phyloP scores from a whole-genome alignment of 2,888 invertebrate species.

The Emesis castigata region DNA sequence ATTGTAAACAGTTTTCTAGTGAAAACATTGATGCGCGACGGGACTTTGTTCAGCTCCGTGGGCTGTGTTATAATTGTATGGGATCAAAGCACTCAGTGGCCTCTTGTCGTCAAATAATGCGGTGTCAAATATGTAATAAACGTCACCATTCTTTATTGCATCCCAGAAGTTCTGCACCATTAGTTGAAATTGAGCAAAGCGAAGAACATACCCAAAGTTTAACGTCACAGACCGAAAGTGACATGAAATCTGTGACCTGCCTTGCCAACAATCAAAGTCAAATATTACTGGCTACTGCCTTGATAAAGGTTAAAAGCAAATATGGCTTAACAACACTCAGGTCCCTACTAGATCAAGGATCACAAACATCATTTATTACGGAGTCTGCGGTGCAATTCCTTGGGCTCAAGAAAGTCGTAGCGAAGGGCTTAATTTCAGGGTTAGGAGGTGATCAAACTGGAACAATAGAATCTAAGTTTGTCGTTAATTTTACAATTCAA shows the following conservation, averaged over 20 bases:
- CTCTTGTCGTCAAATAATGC: slow-evolving; percentile 36
- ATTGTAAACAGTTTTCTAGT: slow-evolving; percentile 58
- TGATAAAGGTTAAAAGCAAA: slow-evolving; percentile 42
- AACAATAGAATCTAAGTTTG: slow-evolving; percentile 1
- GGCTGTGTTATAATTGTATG: slow-evolving; percentile 66
- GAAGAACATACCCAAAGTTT: not conserved
- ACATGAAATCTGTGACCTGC: slow-evolving; percentile 3
- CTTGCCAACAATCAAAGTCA: slow-evolving; percentile 13
- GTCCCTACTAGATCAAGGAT: slow-evolving; percentile 62
- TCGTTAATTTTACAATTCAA: not conserved
- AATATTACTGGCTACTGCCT: slow-evolving; percentile 57
- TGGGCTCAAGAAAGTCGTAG: slow-evolving; percentile 5
- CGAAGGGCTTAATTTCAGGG: slow-evolving; percentile 4
- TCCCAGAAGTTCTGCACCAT: slow-evolving; percentile 28
- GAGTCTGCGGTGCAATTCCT: slow-evolving; percentile 25
- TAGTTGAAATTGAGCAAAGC: slow-evolving; percentile 5
- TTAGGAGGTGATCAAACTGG: slow-evolving; percentile 9
- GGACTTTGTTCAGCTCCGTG: slow-evolving; percentile 51
- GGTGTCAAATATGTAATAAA: slow-evolving; percentile 49
- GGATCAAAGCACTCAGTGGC: slow-evolving; percentile 54
- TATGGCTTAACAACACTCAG: slow-evolving; percentile 38
- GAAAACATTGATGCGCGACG: slow-evolving; percentile 35
- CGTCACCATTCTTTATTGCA: slow-evolving; percentile 60
- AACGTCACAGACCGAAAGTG: not conserved
- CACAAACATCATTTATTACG: slow-evolving; percentile 39